Percentiles rank a stretch among this genome's conserved stretches.
These are phyloP conservation scores for Drosophila algonquin DNA, from an alignment of 2,888 invertebrate genomes.

Conservation along the genomic window DNA sequence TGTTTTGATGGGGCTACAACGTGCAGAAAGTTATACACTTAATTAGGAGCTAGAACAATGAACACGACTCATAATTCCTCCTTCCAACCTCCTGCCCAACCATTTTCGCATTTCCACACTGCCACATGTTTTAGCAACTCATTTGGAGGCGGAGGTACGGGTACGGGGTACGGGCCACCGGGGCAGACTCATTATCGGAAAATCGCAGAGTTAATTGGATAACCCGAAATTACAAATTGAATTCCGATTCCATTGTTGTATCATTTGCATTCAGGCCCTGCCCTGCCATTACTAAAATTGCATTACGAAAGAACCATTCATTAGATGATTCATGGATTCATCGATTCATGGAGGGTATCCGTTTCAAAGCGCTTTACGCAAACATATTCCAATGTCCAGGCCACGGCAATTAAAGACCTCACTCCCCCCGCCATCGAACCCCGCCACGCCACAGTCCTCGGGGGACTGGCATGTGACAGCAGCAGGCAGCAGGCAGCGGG, in stretches of 20 bases:
- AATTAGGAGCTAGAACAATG: neutral
- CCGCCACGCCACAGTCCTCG: neutral
- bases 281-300: conserved; percentile 15
- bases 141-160: neutral
- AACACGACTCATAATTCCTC: neutral
- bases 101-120: neutral
- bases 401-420: conserved; percentile 24
- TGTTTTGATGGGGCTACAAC: conserved; percentile 3
- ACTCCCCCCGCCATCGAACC: too few relatives aligned
- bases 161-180: too few relatives aligned
- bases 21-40: neutral
- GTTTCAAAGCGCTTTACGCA: conserved; percentile 28
- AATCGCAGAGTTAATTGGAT: conserved; percentile 35
- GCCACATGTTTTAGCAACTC: neutral
- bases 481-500: neutral
- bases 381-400: conserved; percentile 31
- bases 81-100: too few relatives aligned
- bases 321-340: conserved; percentile 36
- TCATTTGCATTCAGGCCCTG: conserved; percentile 10
- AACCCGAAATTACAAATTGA: conserved; percentile 29
- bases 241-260: conserved; percentile 40
- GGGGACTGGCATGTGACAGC: conserved; percentile 23
- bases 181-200: conserved; percentile 4
- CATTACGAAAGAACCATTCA: conserved; percentile 29
- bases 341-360: neutral